Evolutionary conservation across 2,888 invertebrate species (phyloP).

Genomic region (Nineta flava): DNA sequence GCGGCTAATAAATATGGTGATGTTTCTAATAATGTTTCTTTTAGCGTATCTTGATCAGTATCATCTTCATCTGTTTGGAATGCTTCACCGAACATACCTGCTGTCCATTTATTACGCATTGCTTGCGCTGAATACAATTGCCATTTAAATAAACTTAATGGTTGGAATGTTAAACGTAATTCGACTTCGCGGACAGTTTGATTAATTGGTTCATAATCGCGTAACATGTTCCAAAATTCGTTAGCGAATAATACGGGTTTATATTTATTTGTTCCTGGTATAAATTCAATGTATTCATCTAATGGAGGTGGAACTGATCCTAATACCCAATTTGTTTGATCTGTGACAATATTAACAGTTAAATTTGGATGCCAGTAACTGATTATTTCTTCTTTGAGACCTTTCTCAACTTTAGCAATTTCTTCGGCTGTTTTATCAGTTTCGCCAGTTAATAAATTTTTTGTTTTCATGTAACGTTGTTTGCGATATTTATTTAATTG

Average conservation of each 20-base stretch:
- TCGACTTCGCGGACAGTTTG: constrained; percentile 58
- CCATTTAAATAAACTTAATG: constrained; percentile 93
- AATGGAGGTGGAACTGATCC: constrained; percentile 84
- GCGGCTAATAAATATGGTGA: constrained; percentile 87
- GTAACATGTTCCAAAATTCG: constrained; percentile 97
- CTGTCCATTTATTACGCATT: constrained; percentile 72
- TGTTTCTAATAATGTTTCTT: constrained; percentile 91
- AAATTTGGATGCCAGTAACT: constrained; percentile 99
- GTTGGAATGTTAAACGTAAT: constrained; percentile 65
- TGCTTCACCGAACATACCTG: constrained; percentile 45
- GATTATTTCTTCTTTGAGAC: constrained; percentile 69
- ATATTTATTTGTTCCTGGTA: constrained; percentile 72
- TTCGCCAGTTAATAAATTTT: constrained; percentile 88
- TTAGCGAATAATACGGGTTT: constrained; percentile 90
- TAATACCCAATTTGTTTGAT: constrained; percentile 88
- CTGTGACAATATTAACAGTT: constrained; percentile 86
- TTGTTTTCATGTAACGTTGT: constrained; percentile 68
- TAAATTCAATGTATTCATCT: constrained; percentile 82
- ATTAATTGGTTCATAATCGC: constrained; percentile 87
- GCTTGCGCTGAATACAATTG: constrained; percentile 95
- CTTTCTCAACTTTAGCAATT: constrained; percentile 51
- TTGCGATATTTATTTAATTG: constrained; percentile 82
- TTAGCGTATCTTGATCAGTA: constrained; percentile 76
- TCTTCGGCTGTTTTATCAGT: constrained; percentile 65
- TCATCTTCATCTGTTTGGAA: constrained; percentile 63